Base-by-base conservation (phyloP, 2,113 vertebrate genomes). In the Triplophysa tibetana region DNA sequence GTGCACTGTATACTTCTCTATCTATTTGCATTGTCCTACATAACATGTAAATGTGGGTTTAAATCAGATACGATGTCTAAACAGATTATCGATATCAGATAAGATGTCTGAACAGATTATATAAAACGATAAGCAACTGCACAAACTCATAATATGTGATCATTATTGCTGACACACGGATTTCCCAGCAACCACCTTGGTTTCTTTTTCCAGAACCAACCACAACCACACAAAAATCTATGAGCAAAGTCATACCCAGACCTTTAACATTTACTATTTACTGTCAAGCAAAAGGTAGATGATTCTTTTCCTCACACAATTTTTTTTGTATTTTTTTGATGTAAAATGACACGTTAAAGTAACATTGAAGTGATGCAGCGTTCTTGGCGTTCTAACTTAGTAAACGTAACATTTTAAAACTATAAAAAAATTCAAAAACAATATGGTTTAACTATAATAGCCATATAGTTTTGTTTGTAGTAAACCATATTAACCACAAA, bases 181-280 rank as follows among this genome's bases (percentile, higher is more conserved):
- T 64, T 80, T 80, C 60, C 69, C 29, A 56, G 78, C 78, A 80
- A 72, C 8, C 78, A 26, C 14, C 33, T 54, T 63, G 38, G 78
- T 80, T 73, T 80, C 48, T 14, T 8, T 73, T n/a, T 73, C 23
- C 52, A 56, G 43, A 61, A 61, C 43, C 12, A 23, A 80, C 68
- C 68, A 45, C 12, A 23, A 80, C 68, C 68, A 45, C 77, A 60
- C 29, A 16, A 79, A 52, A 54, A 13, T 19, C 38, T 43, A 23
- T 58, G 54, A 6, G 70, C 38, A 19, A 23, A 41, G n/a, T 58
- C 26, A 58, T 13, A n/a, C 29, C 41, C 54, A 60, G 10, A 43
- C 1, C 0, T 41, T n/a, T 61, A 23, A 8, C 70, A 17, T 58
- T 12, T 60, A n/a, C 17, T 8, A 17, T 17, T 16, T 14, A 2